A percentile compares a stretch with the other conserved stretches of the same genome.
Evolutionary conservation across 64 coral and sea anemone genomes (phyloP).

Genomic region (Montipora sp.): DNA sequence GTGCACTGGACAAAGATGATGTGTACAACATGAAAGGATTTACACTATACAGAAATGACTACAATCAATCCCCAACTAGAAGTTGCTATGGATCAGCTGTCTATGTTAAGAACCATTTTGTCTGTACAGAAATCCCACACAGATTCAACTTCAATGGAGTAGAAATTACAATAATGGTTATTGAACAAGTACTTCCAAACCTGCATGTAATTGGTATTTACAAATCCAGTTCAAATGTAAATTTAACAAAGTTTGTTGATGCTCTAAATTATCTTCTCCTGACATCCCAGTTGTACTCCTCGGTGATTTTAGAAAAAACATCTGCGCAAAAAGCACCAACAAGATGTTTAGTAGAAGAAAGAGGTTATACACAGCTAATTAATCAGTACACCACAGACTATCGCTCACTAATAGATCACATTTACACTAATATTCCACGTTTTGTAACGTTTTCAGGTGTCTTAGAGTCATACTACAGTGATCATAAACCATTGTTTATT

Average conservation of each 20-base stretch:
- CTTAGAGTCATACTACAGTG: constrained; percentile 66
- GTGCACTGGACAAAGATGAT: too few species aligned
- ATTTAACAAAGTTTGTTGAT: neutral
- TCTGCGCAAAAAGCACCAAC: constrained; percentile 22
- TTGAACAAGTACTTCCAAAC: constrained; percentile 26
- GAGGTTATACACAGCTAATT: constrained; percentile 27
- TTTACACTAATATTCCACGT: constrained; percentile 48
- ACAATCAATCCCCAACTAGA: constrained; percentile 5
- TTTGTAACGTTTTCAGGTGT: neutral
- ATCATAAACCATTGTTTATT: constrained; percentile 1
- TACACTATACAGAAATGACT: too few species aligned
- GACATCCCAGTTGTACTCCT: constrained; percentile 1
- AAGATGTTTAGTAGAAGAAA: constrained; percentile 37
- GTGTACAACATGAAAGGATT: too few species aligned
- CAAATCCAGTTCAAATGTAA: constrained; percentile 26
- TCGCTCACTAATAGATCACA: constrained; percentile 35
- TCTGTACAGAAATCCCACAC: neutral
- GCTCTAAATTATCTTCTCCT: constrained; percentile 19
- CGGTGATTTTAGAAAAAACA: constrained; percentile 37
- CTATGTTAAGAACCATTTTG: constrained; percentile 5
- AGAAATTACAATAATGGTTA: constrained; percentile 59
- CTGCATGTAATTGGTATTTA: constrained; percentile 62
- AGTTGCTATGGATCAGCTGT: constrained; percentile 35
- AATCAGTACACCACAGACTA: constrained; percentile 59
- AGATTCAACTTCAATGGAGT: constrained; percentile 55